phyloP scores from a whole-genome alignment of 2,888 invertebrate species.

The Digitonthophagus gazella region DNA sequence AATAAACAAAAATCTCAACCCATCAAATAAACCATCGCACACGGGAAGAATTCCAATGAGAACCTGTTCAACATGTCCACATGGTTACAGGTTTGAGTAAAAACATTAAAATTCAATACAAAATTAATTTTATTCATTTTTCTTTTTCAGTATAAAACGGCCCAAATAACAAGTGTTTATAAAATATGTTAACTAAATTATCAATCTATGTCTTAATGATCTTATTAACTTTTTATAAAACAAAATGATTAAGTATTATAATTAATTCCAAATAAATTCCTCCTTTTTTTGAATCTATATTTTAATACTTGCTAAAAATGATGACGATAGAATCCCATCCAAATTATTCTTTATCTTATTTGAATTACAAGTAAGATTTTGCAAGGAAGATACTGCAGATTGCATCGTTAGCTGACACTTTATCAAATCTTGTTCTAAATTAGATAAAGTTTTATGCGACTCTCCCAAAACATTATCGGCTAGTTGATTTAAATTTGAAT shows the following conservation, averaged over 20 bases:
- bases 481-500: constrained; percentile 40
- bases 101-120: background rate
- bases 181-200: background rate
- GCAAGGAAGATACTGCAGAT: constrained; percentile 44
- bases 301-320: constrained; percentile 45
- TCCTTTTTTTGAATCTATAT: constrained; percentile 23
- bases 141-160: background rate
- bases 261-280: constrained; percentile 8
- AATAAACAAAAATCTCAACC: background rate
- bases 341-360: constrained; percentile 44
- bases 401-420: constrained; percentile 48
- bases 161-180: background rate
- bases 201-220: too few species aligned
- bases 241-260: too few species aligned
- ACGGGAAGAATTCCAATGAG: background rate
- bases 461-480: constrained; percentile 40
- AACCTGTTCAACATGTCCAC: constrained; percentile 3
- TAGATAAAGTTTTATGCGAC: constrained; percentile 41
- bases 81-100: constrained; percentile 1
- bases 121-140: background rate
- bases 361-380: constrained; percentile 43
- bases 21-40: background rate
- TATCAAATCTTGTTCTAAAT: constrained; percentile 45
- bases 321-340: constrained; percentile 43
- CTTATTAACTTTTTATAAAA: too few species aligned